A percentile compares a stretch with the other conserved stretches of the same genome.
Evolutionary conservation across 2,888 invertebrate genomes (phyloP).

Genomic region (Magallana nippona): DNA sequence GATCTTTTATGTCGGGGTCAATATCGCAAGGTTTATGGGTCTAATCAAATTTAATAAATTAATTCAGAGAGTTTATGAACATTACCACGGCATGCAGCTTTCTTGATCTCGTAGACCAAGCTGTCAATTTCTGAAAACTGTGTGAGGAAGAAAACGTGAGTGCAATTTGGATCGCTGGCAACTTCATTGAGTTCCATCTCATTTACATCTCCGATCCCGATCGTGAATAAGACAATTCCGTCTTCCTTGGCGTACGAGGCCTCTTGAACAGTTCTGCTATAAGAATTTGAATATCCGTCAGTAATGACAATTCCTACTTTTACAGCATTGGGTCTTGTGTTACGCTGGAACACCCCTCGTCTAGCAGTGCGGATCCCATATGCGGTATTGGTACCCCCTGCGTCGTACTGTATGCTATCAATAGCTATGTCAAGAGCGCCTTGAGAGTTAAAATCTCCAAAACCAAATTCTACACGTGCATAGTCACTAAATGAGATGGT

Average conservation of each 20-base stretch:
- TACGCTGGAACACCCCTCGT: not conserved
- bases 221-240: constrained; percentile 47
- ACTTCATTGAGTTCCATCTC: constrained; percentile 47
- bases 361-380: constrained; percentile 34
- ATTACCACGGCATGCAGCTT: constrained; percentile 50
- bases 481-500: constrained; percentile 44
- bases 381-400: constrained; percentile 49
- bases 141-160: constrained; percentile 47
- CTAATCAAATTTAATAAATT: too few species aligned
- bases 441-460: constrained; percentile 41
- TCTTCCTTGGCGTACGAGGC: constrained; percentile 47
- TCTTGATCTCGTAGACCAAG: constrained; percentile 53
- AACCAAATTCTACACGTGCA: constrained; percentile 42
- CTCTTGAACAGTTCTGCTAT: constrained; percentile 37
- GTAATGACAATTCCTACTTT: constrained; percentile 52
- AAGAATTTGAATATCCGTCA: constrained; percentile 51
- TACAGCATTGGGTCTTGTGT: constrained; percentile 37
- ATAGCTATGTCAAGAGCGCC: constrained; percentile 41
- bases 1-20: too few species aligned
- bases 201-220: constrained; percentile 53
- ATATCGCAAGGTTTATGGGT: too few species aligned
- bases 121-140: constrained; percentile 52
- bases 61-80: not conserved
- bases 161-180: constrained; percentile 50
- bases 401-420: constrained; percentile 36